phyloP scores from a whole-genome alignment of 92 coral and sea anemone species.

The Isaurus tuberculatus region DNA sequence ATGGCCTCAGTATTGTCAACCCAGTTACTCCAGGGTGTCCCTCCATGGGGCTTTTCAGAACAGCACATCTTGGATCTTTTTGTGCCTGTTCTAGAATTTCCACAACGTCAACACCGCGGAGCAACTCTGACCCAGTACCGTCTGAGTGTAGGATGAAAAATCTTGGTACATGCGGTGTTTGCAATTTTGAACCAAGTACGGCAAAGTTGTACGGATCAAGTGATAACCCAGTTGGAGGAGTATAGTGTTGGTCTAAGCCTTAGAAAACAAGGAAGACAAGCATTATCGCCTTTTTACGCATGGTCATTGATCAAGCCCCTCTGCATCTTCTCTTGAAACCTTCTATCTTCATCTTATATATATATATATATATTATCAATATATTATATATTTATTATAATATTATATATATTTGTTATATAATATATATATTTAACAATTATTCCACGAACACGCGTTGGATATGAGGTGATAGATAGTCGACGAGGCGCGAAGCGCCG shows the following conservation, averaged over 20 bases:
- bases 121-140: slow-evolving; percentile 94
- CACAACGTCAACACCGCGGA: slow-evolving; percentile 79
- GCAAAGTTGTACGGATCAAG: slow-evolving; percentile 13
- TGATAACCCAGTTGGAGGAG: slow-evolving; percentile 16
- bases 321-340: not conserved
- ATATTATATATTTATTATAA: too few relatives aligned
- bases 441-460: too few relatives aligned
- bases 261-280: not conserved
- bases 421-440: too few relatives aligned
- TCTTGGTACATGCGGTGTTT: slow-evolving; percentile 59
- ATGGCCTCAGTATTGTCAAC: slow-evolving; percentile 85
- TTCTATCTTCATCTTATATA: not conserved
- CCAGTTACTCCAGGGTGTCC: slow-evolving; percentile 89
- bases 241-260: not conserved
- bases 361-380: too few relatives aligned
- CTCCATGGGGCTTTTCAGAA: slow-evolving; percentile 89
- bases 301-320: not conserved
- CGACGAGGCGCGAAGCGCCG: too few relatives aligned
- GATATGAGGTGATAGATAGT: too few relatives aligned
- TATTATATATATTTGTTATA: too few relatives aligned
- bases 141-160: slow-evolving; percentile 90
- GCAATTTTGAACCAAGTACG: not conserved
- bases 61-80: slow-evolving; percentile 85
- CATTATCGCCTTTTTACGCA: not conserved
- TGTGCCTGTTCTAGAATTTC: slow-evolving; percentile 83